A percentile compares a stretch with the other conserved stretches of the same genome.
Conservation (phyloP, 2,113 vertebrate genomes). For the Megalops atlanticus region DNA sequence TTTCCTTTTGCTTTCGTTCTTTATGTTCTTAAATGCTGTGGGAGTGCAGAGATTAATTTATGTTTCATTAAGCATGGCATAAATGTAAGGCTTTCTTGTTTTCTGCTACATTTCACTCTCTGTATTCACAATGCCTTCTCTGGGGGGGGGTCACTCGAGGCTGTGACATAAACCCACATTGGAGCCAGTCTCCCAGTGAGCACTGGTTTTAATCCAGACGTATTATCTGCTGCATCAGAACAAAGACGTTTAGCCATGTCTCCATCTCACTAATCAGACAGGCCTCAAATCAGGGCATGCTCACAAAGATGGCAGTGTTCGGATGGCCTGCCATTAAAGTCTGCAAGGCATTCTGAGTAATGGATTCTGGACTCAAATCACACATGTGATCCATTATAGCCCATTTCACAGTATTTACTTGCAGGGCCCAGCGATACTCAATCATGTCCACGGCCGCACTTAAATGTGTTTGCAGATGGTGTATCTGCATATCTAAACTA, state of each 20-base stretch:
- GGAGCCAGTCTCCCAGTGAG: not conserved
- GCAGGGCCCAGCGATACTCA: constrained; percentile 14
- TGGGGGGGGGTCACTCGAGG: not conserved
- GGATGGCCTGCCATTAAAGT: not conserved
- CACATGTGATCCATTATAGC: constrained; percentile 33
- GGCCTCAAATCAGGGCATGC: not conserved
- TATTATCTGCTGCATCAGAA: constrained; percentile 5
- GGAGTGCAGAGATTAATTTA: constrained; percentile 2
- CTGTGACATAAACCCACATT: not conserved
- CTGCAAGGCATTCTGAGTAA: not conserved
- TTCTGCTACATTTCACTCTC: constrained; percentile 45
- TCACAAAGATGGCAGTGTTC: constrained; percentile 4
- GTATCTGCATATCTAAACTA: constrained; percentile 8
- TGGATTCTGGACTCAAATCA: not conserved
- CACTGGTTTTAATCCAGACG: not conserved
- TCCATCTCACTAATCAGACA: not conserved
- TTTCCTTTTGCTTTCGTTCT: not conserved
- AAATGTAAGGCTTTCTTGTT: constrained; percentile 34
- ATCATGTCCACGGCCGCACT: not conserved
- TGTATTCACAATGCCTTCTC: constrained; percentile 25
- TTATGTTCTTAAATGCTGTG: not conserved
- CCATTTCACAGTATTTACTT: constrained; percentile 30
- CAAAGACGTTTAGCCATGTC: not conserved
- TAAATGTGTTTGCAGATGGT: constrained; percentile 18
- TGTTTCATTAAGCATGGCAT: constrained; percentile 41